Conservation (phyloP, 1,140 invertebrate genomes). For the Tetraneura akinire region DNA sequence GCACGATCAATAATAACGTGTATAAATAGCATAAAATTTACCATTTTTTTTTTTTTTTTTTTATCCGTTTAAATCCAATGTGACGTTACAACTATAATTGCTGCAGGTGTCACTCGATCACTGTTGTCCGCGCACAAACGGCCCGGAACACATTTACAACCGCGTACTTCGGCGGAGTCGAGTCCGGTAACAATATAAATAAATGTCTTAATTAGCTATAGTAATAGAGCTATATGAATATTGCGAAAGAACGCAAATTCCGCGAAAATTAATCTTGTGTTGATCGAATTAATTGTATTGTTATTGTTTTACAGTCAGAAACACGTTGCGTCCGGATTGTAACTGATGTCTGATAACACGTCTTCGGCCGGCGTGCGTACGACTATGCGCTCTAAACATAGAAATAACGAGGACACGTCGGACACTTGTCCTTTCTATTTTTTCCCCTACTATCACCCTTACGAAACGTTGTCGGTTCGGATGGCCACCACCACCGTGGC, state of each 20-base stretch:
- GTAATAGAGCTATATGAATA: too few species aligned
- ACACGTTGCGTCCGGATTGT: slow-evolving; percentile 34
- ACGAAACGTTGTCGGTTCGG: neutral
- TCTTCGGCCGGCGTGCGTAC: neutral
- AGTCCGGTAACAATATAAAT: too few species aligned
- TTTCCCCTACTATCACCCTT: slow-evolving; percentile 12
- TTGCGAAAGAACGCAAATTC: too few species aligned
- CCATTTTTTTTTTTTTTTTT: slow-evolving; percentile 31
- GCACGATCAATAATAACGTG: too few species aligned
- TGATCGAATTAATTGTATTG: too few species aligned
- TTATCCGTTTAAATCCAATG: slow-evolving; percentile 16
- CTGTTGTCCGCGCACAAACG: slow-evolving; percentile 40
- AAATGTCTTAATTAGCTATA: too few species aligned
- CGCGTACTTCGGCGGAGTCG: neutral
- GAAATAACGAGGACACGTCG: slow-evolving; percentile 36
- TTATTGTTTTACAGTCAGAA: neutral
- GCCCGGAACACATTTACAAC: slow-evolving; percentile 37
- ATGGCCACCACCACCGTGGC: neutral
- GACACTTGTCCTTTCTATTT: slow-evolving; percentile 49
- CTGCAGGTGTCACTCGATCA: slow-evolving; percentile 18
- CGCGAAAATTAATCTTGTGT: too few species aligned
- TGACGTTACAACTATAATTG: too few species aligned
- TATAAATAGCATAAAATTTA: neutral
- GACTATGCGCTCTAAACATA: neutral
- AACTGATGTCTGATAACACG: slow-evolving; percentile 21